A percentile compares a stretch with the other conserved stretches of the same genome.
Evolutionary conservation across 2,113 vertebrate genomes (phyloP).

Genomic region (Fulica atra): DNA sequence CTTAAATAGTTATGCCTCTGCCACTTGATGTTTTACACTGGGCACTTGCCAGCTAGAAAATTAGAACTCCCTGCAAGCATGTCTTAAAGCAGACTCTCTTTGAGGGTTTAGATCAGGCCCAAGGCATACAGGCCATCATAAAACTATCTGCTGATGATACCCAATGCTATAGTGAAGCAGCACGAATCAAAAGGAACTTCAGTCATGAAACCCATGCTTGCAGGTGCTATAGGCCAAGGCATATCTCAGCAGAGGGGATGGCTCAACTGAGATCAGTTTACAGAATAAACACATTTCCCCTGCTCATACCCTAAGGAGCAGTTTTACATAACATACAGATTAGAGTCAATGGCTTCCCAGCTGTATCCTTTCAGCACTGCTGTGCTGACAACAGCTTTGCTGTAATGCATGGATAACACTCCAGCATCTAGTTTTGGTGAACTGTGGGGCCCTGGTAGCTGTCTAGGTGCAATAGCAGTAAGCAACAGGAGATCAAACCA

Average conservation of each 20-base stretch:
- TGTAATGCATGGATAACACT: background rate
- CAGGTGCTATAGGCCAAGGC: slow-evolving; percentile 27
- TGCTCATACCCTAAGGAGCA: background rate
- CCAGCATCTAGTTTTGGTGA: background rate
- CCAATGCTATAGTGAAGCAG: slow-evolving; percentile 59
- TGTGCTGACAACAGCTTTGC: slow-evolving; percentile 10
- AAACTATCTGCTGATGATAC: slow-evolving; percentile 24
- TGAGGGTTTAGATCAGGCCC: slow-evolving; percentile 3
- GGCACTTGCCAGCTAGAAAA: background rate
- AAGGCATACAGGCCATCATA: slow-evolving; percentile 29
- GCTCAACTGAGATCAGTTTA: background rate
- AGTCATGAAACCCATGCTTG: slow-evolving; percentile 41
- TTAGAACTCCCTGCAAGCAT: background rate
- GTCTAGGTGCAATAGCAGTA: background rate
- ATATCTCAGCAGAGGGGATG: background rate
- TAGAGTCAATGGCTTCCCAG: background rate
- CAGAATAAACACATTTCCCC: background rate
- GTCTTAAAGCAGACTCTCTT: background rate
- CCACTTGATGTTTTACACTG: background rate
- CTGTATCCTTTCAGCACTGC: slow-evolving; percentile 20
- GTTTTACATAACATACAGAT: background rate
- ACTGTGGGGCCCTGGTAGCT: background rate
- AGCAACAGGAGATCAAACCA: slow-evolving; percentile 50
- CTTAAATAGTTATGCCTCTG: background rate
- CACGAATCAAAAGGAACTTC: slow-evolving; percentile 49